Conservation (phyloP, 1,140 invertebrate species). For the Bombus difficillimus region DNA sequence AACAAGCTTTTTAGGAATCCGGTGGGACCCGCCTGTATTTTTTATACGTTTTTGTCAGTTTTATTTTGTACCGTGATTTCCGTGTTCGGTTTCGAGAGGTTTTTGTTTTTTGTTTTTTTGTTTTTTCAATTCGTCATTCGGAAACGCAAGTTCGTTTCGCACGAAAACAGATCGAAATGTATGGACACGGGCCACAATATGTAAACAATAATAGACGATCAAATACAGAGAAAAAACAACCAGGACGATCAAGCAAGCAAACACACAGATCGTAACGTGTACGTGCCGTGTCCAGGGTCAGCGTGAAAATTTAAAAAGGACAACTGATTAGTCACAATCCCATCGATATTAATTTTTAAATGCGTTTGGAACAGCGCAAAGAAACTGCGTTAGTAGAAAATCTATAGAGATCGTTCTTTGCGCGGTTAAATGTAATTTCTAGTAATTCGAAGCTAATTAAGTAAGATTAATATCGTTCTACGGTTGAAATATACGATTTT, state of each 20-base stretch:
- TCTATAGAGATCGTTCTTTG: background rate
- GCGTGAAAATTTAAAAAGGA: slow-evolving; percentile 73
- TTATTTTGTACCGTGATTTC: slow-evolving; percentile 34
- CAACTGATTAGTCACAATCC: slow-evolving; percentile 56
- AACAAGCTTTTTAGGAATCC: slow-evolving; percentile 95
- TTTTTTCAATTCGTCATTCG: background rate
- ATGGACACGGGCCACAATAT: background rate
- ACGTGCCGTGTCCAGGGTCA: slow-evolving; percentile 69
- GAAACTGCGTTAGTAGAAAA: background rate
- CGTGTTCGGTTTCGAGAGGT: background rate
- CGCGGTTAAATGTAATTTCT: background rate
- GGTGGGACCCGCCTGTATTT: slow-evolving; percentile 89
- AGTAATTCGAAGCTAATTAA: background rate
- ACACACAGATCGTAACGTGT: slow-evolving; percentile 16
- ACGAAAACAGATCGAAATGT: background rate
- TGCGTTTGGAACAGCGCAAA: background rate
- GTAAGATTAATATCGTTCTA: background rate
- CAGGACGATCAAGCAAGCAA: slow-evolving; percentile 49
- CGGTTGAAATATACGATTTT: no score
- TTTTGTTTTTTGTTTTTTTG: slow-evolving; percentile 14
- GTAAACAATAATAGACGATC: background rate
- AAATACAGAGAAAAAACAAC: slow-evolving; percentile 29
- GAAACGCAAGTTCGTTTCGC: slow-evolving; percentile 17
- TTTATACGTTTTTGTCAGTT: background rate
- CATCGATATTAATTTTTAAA: background rate